These are phyloP conservation scores for Aphidoletes aphidimyza DNA, from an alignment of 2,888 invertebrate species.

Conservation along the genomic window DNA sequence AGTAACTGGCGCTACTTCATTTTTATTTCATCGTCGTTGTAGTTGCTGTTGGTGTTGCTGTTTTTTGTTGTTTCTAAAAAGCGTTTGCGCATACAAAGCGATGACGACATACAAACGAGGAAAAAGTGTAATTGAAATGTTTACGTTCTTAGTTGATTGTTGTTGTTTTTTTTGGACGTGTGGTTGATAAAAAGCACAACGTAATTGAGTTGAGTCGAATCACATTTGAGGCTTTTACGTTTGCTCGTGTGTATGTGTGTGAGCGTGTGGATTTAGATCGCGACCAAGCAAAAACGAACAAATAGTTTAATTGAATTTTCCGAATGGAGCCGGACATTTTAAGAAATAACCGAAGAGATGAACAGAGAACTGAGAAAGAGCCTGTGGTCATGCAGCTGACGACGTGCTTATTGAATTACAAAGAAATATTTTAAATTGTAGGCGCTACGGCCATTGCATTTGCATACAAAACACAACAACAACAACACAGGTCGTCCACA, in stretches of 20 bases:
- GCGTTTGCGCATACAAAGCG: too few species aligned
- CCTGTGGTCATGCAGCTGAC: neutral
- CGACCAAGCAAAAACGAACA: neutral
- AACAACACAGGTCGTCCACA: too few species aligned
- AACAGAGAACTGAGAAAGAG: too few species aligned
- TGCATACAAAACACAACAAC: conserved; percentile 51
- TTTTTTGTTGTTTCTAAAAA: neutral
- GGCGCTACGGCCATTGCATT: conserved; percentile 1
- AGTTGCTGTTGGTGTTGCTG: too few species aligned
- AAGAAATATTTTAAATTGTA: neutral
- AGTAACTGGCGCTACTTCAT: neutral
- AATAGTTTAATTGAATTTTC: conserved; percentile 19
- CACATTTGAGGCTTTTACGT: too few species aligned
- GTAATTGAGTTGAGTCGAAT: neutral
- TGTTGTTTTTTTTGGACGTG: neutral
- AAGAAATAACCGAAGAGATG: too few species aligned
- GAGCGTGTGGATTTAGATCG: too few species aligned
- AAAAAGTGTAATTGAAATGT: neutral
- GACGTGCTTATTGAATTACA: neutral
- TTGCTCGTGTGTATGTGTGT: too few species aligned
- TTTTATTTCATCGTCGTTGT: neutral
- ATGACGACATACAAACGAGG: neutral
- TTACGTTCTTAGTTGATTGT: neutral
- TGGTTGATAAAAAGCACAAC: neutral
- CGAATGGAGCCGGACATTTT: too few species aligned